A percentile compares a stretch with the other conserved stretches of the same genome.
phyloP scores from a whole-genome alignment of 2,888 invertebrate genomes.

The Aethes cnicana region DNA sequence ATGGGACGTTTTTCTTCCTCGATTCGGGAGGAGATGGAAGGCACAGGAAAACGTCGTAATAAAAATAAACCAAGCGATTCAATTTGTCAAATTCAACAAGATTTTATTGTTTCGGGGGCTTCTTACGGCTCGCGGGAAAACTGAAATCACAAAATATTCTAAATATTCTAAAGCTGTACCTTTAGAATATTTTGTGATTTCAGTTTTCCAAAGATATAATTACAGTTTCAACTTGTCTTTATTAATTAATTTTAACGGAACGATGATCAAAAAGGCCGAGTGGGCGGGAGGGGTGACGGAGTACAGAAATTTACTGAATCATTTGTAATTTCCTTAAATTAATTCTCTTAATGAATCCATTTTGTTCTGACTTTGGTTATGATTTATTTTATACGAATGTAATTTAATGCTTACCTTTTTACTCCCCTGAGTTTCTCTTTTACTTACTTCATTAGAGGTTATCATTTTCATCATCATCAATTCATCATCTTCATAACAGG shows the following conservation, averaged over 20 bases:
- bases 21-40: constrained; percentile 11
- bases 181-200: too few species aligned
- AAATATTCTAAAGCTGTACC: neutral
- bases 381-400: too few species aligned
- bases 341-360: constrained; percentile 12
- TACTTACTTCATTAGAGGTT: too few species aligned
- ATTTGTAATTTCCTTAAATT: constrained; percentile 26
- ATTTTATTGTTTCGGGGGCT: neutral
- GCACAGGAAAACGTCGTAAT: constrained; percentile 13
- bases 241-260: constrained; percentile 25
- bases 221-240: constrained; percentile 3
- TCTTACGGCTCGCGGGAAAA: neutral
- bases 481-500: too few species aligned
- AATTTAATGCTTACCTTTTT: too few species aligned
- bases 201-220: constrained; percentile 10
- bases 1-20: constrained; percentile 13
- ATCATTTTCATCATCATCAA: too few species aligned
- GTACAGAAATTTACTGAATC: constrained; percentile 12
- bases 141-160: constrained; percentile 6
- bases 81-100: neutral
- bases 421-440: too few species aligned
- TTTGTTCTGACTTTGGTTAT: neutral
- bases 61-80: neutral
- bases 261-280: constrained; percentile 19
- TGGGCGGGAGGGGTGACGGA: neutral